A percentile compares a stretch with the other conserved stretches of the same genome.
phyloP scores from a whole-genome alignment of 1,140 invertebrate species.

The Steinernema feltiae region DNA sequence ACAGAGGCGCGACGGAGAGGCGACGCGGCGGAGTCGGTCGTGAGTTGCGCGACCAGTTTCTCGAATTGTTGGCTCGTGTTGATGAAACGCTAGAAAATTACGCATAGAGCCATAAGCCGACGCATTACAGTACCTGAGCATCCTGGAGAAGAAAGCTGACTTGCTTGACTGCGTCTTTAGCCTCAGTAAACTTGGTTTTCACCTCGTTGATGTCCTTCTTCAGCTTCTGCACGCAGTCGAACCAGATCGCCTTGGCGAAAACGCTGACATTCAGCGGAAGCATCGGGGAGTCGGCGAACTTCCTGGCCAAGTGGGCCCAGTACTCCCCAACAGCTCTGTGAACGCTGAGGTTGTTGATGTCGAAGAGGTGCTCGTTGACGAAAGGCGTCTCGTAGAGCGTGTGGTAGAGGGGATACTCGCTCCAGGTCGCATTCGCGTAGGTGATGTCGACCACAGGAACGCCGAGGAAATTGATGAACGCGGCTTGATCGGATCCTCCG shows the following conservation, averaged over 20 bases:
- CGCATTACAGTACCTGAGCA: background rate
- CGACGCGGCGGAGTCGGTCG: background rate
- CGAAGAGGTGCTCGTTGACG: slow-evolving; percentile 52
- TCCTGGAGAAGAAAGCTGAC: background rate
- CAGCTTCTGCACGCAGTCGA: slow-evolving; percentile 23
- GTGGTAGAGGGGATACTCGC: slow-evolving; percentile 59
- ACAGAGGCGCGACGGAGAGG: slow-evolving; percentile 1
- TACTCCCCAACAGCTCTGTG: slow-evolving; percentile 54
- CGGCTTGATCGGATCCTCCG: slow-evolving; percentile 58
- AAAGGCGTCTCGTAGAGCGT: slow-evolving; percentile 59
- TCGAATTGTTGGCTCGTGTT: background rate
- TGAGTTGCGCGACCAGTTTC: too few relatives aligned
- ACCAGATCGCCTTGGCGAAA: slow-evolving; percentile 19
- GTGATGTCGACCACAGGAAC: slow-evolving; percentile 53
- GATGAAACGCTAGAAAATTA: background rate
- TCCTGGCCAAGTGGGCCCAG: slow-evolving; percentile 50
- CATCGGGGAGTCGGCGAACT: slow-evolving; percentile 54
- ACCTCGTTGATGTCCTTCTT: slow-evolving; percentile 20
- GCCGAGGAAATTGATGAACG: slow-evolving; percentile 55
- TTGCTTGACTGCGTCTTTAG: background rate
- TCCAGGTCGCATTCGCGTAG: slow-evolving; percentile 20
- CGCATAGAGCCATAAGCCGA: background rate
- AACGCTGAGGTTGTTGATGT: slow-evolving; percentile 34
- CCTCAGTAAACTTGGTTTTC: background rate
- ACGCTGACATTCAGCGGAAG: slow-evolving; percentile 53